These are phyloP conservation scores for Alcis repandata DNA, from an alignment of 2,888 invertebrate species.

Conservation along the genomic window DNA sequence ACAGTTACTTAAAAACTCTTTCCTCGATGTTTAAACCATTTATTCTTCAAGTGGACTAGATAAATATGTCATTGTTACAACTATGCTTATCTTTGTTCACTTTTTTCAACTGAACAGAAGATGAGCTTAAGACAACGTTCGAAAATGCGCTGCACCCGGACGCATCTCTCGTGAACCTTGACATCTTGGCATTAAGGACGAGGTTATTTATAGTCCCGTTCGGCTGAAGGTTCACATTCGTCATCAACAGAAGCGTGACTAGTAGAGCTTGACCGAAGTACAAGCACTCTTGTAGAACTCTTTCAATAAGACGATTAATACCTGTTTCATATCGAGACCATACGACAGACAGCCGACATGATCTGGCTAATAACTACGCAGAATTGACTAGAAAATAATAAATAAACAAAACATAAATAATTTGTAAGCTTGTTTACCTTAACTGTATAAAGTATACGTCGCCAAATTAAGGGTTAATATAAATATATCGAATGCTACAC, in stretches of 20 bases:
- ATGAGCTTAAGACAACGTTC: background rate
- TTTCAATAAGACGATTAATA: no score
- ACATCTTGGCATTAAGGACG: conserved; percentile 45
- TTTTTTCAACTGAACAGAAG: no score
- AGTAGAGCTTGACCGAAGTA: background rate
- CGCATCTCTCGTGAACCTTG: conserved; percentile 44
- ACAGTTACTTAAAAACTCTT: background rate
- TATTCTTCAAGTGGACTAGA: no score
- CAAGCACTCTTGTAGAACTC: background rate
- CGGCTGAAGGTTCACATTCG: background rate
- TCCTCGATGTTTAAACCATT: background rate
- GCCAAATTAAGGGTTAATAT: background rate
- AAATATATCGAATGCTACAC: background rate
- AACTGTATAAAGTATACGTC: background rate
- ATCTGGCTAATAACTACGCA: background rate
- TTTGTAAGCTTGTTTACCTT: background rate
- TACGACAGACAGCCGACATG: background rate
- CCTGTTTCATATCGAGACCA: no score
- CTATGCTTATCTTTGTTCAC: background rate
- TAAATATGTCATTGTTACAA: background rate
- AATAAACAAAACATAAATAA: background rate
- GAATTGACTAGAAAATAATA: background rate
- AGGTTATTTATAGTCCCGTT: conserved; percentile 14
- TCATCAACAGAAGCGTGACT: background rate
- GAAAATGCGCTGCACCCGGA: conserved; percentile 5